These are phyloP conservation scores for Periparus ater DNA, from an alignment of 2,797 vertebrate genomes.

Conservation along the genomic window DNA sequence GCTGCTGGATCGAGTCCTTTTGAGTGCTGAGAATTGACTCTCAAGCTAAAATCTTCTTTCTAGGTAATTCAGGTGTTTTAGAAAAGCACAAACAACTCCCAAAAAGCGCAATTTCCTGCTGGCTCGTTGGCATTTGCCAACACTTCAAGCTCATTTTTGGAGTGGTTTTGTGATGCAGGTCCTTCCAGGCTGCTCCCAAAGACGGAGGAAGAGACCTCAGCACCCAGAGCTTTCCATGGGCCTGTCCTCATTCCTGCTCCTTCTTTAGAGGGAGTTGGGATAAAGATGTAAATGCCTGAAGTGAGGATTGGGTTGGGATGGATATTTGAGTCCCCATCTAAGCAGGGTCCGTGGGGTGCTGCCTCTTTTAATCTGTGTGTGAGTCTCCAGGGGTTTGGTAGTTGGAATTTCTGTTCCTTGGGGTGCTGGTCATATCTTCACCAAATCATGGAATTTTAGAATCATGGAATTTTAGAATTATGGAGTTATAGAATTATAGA, in stretches of 20 bases:
- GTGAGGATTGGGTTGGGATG: rapidly evolving
- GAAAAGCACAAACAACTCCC: not conserved
- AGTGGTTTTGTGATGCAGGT: not conserved
- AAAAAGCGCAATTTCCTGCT: rapidly evolving
- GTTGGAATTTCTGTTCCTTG: not conserved
- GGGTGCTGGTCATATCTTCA: rapidly evolving
- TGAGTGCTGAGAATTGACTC: rapidly evolving
- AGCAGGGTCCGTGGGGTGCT: rapidly evolving
- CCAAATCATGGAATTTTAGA: not conserved
- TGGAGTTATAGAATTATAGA: not conserved
- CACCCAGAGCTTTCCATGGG: rapidly evolving
- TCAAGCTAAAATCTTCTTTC: not conserved
- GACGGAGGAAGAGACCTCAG: rapidly evolving
- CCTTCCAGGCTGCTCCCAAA: not conserved
- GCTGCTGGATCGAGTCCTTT: not conserved
- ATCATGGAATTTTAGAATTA: not conserved
- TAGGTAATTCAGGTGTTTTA: not conserved
- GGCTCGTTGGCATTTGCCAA: not conserved
- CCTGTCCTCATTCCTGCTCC: not conserved
- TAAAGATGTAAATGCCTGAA: rapidly evolving
- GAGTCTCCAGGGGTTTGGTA: rapidly evolving
- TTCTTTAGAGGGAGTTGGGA: not conserved
- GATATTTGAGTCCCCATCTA: not conserved
- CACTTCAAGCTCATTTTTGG: rapidly evolving
- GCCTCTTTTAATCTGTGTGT: rapidly evolving